Conservation (phyloP, 1,140 invertebrate genomes). For the Drosophila mojavensis region DNA sequence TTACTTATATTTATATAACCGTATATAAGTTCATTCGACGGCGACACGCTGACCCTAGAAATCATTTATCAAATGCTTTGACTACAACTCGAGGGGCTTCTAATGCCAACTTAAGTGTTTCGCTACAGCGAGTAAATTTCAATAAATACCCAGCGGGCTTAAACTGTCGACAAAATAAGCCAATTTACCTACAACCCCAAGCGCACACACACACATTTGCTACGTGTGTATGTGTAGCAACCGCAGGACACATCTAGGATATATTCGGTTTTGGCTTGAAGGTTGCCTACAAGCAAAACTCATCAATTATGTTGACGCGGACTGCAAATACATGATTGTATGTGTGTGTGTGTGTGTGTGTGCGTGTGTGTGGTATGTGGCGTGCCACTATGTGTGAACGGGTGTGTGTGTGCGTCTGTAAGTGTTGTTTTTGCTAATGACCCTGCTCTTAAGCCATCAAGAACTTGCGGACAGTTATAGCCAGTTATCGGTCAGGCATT, state of each 20-base stretch:
- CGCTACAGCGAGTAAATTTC: constrained; percentile 76
- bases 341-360: constrained; percentile 6
- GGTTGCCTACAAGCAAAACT: constrained; percentile 66
- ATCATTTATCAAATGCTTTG: constrained; percentile 49
- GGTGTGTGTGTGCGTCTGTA: not conserved
- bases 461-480: constrained; percentile 11
- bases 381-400: too few species aligned
- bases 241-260: constrained; percentile 63
- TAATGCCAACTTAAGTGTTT: constrained; percentile 73
- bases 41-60: constrained; percentile 3
- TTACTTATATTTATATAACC: constrained; percentile 21
- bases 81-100: constrained; percentile 18
- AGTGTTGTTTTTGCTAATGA: constrained; percentile 59
- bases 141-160: constrained; percentile 75
- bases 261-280: constrained; percentile 33
- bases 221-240: constrained; percentile 18
- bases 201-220: constrained; percentile 27
- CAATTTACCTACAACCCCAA: constrained; percentile 61
- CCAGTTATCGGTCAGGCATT: not conserved
- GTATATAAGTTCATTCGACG: not conserved
- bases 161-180: constrained; percentile 78
- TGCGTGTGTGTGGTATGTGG: too few species aligned
- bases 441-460: constrained; percentile 25
- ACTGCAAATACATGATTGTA: constrained; percentile 40
- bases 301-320: constrained; percentile 78